These are phyloP conservation scores for Brachypterus glaber DNA, from an alignment of 2,888 invertebrate species.

Conservation along the genomic window DNA sequence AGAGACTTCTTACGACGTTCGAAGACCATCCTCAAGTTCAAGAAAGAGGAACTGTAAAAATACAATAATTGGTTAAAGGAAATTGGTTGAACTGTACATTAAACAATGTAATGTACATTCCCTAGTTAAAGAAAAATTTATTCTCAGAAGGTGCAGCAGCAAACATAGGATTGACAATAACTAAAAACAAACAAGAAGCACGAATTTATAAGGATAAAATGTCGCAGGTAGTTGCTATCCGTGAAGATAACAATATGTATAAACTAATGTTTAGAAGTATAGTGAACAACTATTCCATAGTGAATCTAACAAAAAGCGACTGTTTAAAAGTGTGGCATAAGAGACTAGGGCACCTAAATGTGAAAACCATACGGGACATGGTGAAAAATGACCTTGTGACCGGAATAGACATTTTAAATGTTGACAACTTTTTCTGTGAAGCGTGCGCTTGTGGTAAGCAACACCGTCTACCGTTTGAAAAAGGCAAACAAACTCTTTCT, in stretches of 20 bases:
- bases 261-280: no score
- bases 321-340: constrained; percentile 26
- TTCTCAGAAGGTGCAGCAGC: constrained; percentile 30
- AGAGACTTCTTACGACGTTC: constrained; percentile 13
- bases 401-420: constrained; percentile 15
- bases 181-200: constrained; percentile 21
- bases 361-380: constrained; percentile 6
- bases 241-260: constrained; percentile 21
- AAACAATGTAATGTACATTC: constrained; percentile 27
- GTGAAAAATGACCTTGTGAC: constrained; percentile 9
- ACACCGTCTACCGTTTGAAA: constrained; percentile 11
- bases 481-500: constrained; percentile 11
- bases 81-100: no score
- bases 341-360: constrained; percentile 22
- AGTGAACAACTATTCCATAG: no score
- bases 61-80: no score
- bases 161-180: constrained; percentile 23
- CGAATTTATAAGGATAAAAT: constrained; percentile 16
- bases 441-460: constrained; percentile 19
- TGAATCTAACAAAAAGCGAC: no score
- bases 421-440: constrained; percentile 19
- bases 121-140: constrained; percentile 27
- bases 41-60: constrained; percentile 22
- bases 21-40: constrained; percentile 16
- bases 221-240: constrained; percentile 16